Evolutionary conservation across 2,888 invertebrate genomes (phyloP), one percentile per base, ranked within the genome.

Genomic region (Sinohyriopsis cumingii): DNA sequence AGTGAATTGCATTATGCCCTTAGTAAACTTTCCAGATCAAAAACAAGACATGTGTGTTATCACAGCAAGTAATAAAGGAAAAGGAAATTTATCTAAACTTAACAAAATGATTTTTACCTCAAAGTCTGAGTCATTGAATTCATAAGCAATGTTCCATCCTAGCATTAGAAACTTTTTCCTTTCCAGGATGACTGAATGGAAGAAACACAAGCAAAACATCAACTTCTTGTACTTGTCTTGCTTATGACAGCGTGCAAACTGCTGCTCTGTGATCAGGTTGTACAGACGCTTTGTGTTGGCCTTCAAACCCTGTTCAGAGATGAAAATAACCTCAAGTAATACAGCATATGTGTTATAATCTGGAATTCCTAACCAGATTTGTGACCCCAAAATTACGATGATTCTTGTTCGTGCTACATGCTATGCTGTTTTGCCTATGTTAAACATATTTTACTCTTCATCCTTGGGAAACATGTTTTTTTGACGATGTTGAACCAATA

Each of bases 111-210:
- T 15, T 19, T 74, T 70, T 82, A 95, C 95, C 91, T 95, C 95
- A 91, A 96, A 96, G 89, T 96, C 96, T 0, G 96, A 94, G 89
- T 96, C 96, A 84, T 96, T 96, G 89, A 96, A 96, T 90, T 95
- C 95, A 86, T 96, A 96, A 55, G 94, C 91, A 6, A 95, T 94
- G 88, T 96, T 96, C 94, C 96, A 96, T 0, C 96, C 96, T 53
- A 96, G 93, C 90, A 95, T 94, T 64, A 95, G 93, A 91, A 96
- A 96, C 86, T 96, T 94, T 87, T 95, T 95, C 65, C 96, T 92
- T 79, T 96, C 96, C 75, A 96, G 91, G 7, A 96, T 92, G 22
- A 96, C 91, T 55, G 96, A 93, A 89, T 96, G 96, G 91, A 96
- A 96, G 91, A 94, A 96, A 69, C 95, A 95, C 20, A 96, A 92